These are phyloP conservation scores for Margarornis squamiger DNA, from an alignment of 2,797 vertebrate species.

Conservation along the genomic window DNA sequence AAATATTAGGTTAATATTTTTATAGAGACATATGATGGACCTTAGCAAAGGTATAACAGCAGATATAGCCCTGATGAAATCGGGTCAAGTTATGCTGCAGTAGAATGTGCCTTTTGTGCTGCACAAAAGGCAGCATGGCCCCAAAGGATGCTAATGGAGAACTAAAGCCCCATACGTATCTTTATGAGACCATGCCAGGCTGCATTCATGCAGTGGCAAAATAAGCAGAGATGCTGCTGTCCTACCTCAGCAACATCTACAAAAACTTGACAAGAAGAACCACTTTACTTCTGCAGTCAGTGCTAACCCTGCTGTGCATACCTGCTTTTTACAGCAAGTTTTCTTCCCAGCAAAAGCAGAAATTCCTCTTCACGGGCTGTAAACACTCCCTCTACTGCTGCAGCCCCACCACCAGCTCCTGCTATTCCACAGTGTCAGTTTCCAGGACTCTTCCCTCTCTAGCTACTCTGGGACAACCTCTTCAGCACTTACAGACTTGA, in stretches of 20 bases:
- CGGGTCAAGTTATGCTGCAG: neutral
- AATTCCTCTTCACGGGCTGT: neutral
- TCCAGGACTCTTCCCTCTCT: neutral
- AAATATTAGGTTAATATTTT: neutral
- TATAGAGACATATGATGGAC: neutral
- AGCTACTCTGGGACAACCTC: neutral
- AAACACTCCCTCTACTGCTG: neutral
- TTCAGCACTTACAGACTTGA: neutral
- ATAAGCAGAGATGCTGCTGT: neutral
- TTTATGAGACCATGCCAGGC: neutral
- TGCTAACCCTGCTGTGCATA: neutral
- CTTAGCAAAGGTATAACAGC: neutral
- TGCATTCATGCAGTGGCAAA: neutral
- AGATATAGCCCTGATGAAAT: neutral
- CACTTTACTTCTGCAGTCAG: neutral
- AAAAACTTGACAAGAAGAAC: neutral
- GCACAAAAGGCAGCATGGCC: neutral
- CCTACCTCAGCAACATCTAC: neutral
- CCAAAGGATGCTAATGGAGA: neutral
- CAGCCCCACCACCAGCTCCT: neutral
- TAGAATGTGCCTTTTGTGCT: neutral
- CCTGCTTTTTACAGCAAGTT: neutral
- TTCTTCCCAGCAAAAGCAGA: neutral
- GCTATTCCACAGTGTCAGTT: neutral
- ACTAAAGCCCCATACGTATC: neutral